phyloP scores from a whole-genome alignment of 1,140 invertebrate genomes.

The Antheraea mylitta region DNA sequence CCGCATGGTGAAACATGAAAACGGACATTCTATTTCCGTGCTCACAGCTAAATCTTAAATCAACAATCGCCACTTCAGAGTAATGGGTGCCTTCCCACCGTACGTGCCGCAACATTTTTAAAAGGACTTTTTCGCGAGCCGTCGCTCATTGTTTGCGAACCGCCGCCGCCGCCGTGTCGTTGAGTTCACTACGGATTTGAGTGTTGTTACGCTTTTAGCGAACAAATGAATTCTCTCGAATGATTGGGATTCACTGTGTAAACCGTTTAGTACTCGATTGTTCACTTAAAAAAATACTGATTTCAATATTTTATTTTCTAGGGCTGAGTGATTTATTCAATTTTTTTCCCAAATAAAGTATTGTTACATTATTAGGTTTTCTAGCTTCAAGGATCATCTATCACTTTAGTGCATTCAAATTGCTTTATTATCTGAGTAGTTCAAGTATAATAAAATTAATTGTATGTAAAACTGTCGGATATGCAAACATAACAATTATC shows the following conservation, averaged over 20 bases:
- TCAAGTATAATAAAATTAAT: too few relatives aligned
- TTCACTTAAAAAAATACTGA: conserved; percentile 4
- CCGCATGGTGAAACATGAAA: neutral
- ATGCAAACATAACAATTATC: too few relatives aligned
- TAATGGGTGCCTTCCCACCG: conserved; percentile 67
- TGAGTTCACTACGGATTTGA: conserved; percentile 37
- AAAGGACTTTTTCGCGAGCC: conserved; percentile 76
- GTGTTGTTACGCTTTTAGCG: conserved; percentile 69
- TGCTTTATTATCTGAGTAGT: too few relatives aligned
- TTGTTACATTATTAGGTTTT: too few relatives aligned
- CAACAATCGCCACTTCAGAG: conserved; percentile 65
- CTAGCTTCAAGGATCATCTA: too few relatives aligned
- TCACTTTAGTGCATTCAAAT: too few relatives aligned
- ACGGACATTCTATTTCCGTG: conserved; percentile 19
- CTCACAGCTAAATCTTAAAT: conserved; percentile 62
- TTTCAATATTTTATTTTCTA: neutral
- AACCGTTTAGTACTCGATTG: conserved; percentile 60
- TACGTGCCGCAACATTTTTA: conserved; percentile 78
- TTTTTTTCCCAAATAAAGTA: neutral
- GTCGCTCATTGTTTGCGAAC: conserved; percentile 62
- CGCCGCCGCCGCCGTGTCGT: conserved; percentile 25
- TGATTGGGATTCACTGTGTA: conserved; percentile 63
- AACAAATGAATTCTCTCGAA: conserved; percentile 67
- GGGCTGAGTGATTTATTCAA: neutral
- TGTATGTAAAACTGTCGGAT: too few relatives aligned